Evolutionary conservation across 2,113 vertebrate genomes (phyloP).

Genomic region (Turdus rufiventris): DNA sequence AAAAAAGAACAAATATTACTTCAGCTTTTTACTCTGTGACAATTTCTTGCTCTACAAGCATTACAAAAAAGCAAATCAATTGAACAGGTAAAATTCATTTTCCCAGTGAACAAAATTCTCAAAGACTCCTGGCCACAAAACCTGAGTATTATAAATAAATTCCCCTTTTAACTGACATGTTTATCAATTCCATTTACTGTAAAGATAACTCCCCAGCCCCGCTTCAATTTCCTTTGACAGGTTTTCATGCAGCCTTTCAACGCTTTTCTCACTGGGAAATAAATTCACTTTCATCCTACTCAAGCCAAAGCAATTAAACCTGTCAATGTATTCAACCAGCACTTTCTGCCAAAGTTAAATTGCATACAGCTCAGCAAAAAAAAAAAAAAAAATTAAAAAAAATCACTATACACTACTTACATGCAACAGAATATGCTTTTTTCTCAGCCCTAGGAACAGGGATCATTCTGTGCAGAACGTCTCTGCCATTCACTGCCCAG

Average conservation of each 20-base stretch:
- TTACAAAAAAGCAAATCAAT: neutral
- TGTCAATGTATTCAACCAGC: conserved; percentile 53
- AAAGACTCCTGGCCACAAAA: conserved; percentile 24
- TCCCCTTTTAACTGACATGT: conserved; percentile 33
- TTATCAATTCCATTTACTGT: conserved; percentile 56
- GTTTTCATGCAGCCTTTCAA: conserved; percentile 59
- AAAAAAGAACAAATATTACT: conserved; percentile 35
- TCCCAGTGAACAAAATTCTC: neutral
- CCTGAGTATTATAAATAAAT: conserved; percentile 19
- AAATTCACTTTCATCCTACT: conserved; percentile 57
- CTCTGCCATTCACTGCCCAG: neutral
- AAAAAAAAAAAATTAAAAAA: neutral
- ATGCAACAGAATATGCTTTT: neutral
- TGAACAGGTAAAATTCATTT: conserved; percentile 19
- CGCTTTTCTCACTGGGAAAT: conserved; percentile 53
- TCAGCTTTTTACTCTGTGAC: conserved; percentile 22
- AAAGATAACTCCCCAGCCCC: conserved; percentile 44
- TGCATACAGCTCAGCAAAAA: neutral
- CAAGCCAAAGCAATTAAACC: conserved; percentile 58
- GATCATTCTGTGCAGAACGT: neutral
- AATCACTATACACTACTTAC: neutral
- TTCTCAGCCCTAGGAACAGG: neutral
- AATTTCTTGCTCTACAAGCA: conserved; percentile 39
- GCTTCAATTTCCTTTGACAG: conserved; percentile 45
- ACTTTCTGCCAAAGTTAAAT: conserved; percentile 48